These are phyloP conservation scores for Chirona hameri DNA, from an alignment of 2,888 invertebrate genomes.

Conservation along the genomic window DNA sequence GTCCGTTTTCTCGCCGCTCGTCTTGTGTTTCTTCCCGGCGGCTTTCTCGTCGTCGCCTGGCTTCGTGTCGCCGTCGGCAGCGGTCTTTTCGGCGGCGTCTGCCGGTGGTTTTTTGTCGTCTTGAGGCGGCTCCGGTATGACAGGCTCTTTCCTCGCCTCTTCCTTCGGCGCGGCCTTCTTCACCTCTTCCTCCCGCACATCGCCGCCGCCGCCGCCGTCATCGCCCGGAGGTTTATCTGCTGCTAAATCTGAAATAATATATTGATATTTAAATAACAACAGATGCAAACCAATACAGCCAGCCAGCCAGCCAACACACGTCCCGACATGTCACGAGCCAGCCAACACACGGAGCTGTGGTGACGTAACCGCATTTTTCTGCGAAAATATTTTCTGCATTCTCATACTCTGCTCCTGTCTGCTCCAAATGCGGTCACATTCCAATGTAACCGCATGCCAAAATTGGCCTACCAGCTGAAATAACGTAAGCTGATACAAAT, in stretches of 20 bases:
- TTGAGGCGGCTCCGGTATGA: background rate
- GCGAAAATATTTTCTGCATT: too few relatives aligned
- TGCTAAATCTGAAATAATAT: background rate
- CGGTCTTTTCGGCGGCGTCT: slow-evolving; percentile 32
- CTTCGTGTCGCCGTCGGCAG: background rate
- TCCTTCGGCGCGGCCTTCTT: background rate
- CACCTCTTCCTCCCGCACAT: background rate
- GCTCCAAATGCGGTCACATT: too few relatives aligned
- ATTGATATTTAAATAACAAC: too few relatives aligned
- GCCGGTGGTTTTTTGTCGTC: background rate
- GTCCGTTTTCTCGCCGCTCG: background rate
- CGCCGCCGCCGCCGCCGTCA: slow-evolving; percentile 22
- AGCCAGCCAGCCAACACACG: background rate
- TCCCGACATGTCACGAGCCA: too few relatives aligned
- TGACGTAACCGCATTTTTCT: too few relatives aligned
- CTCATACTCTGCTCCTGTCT: too few relatives aligned
- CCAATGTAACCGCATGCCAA: too few relatives aligned
- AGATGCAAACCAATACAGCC: background rate
- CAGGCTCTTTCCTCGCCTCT: slow-evolving; percentile 29
- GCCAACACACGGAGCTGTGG: too few relatives aligned
- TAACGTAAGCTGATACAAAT: too few relatives aligned
- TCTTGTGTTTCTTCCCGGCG: background rate
- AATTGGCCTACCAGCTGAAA: too few relatives aligned
- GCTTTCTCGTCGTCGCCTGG: background rate
- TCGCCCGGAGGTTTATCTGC: slow-evolving; percentile 3